phyloP scores from a whole-genome alignment of 2,797 vertebrate species.

The Semaprochilodus insignis region DNA sequence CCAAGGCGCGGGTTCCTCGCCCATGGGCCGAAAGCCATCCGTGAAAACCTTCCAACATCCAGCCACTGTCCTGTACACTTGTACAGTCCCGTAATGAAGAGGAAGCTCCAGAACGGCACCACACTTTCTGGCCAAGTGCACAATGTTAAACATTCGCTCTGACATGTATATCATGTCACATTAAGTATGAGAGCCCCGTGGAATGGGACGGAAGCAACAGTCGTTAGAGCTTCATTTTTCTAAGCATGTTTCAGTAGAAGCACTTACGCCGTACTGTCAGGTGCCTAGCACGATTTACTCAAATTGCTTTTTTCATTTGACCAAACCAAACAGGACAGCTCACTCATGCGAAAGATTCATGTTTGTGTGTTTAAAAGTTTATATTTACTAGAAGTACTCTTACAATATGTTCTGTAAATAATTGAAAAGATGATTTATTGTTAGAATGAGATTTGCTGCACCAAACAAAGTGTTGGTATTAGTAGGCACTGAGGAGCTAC shows the following conservation, averaged over 20 bases:
- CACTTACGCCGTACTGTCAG: not conserved
- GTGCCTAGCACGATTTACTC: conserved; percentile 18
- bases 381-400: not conserved
- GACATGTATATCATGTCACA: conserved; percentile 41
- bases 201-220: conserved; percentile 19
- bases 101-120: conserved; percentile 22
- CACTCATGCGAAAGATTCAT: not conserved
- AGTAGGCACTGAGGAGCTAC: too few species aligned
- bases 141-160: conserved; percentile 50
- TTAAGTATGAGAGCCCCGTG: conserved; percentile 22
- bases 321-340: conserved; percentile 1
- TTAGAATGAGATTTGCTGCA: too few species aligned
- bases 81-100: conserved; percentile 36
- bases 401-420: not conserved
- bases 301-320: not conserved
- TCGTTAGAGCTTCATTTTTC: conserved; percentile 16
- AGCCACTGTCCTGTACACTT: conserved; percentile 30
- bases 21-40: not conserved
- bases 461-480: not conserved
- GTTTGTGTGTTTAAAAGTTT: not conserved
- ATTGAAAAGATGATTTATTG: not conserved
- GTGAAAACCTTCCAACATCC: not conserved
- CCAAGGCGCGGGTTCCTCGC: not conserved
- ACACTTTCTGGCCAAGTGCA: conserved; percentile 5
- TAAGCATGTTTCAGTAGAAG: conserved; percentile 1